Percentiles rank a stretch among this genome's conserved stretches.
Conservation (phyloP, 2,113 vertebrate genomes). For the Pygathrix nemaeus region DNA sequence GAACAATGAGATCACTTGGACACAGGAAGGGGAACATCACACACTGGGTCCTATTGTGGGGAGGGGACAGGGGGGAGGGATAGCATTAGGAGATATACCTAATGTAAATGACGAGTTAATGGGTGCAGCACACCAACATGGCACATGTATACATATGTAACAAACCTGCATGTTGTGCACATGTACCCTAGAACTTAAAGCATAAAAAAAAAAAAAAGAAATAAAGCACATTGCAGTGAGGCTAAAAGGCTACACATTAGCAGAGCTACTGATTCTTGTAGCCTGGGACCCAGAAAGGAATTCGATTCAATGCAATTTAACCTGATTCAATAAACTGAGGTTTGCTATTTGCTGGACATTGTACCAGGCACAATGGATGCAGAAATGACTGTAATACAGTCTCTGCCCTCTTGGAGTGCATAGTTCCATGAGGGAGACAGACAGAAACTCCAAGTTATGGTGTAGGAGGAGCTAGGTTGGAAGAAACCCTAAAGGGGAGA, state of each 20-base stretch:
- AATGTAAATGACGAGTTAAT: too few relatives aligned
- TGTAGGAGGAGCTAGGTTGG: not conserved
- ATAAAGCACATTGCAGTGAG: not conserved
- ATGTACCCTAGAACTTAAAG: too few relatives aligned
- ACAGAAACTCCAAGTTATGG: not conserved
- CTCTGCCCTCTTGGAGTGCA: not conserved
- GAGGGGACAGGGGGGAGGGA: too few relatives aligned
- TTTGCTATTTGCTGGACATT: not conserved
- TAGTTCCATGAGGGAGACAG: not conserved
- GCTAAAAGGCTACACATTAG: not conserved
- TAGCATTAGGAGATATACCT: too few relatives aligned
- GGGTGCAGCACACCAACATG: too few relatives aligned
- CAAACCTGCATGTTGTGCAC: too few relatives aligned
- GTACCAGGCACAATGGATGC: not conserved
- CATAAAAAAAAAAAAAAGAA: not conserved
- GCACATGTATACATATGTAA: too few relatives aligned
- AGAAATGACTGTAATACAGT: not conserved
- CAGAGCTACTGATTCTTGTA: not conserved
- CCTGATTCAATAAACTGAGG: not conserved
- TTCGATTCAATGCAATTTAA: not conserved
- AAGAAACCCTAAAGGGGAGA: not conserved
- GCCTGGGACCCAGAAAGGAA: not conserved
- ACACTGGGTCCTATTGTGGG: too few relatives aligned
- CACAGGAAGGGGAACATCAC: too few relatives aligned
- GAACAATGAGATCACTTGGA: too few relatives aligned